Evolutionary conservation across 1,140 invertebrate genomes (phyloP), one percentile per base, ranked within the genome.

Genomic region (Scaptodrosophila lebanonensis): DNA sequence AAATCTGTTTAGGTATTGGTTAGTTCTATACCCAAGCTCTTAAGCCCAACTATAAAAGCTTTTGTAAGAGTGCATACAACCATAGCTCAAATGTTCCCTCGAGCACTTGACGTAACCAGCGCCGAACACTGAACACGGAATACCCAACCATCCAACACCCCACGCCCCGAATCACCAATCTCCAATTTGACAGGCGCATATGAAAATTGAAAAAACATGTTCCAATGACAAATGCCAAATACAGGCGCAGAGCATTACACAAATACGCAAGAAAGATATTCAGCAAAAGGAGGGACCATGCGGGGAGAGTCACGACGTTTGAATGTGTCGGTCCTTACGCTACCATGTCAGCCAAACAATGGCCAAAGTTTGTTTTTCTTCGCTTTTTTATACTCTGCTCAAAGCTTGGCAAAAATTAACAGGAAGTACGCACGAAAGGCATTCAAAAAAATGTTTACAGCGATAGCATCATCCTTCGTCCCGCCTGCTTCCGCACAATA

Each of bases 141-240:
- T n/a, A n/a, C n/a, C n/a, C n/a, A n/a, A 57, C 54, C 66, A 66
- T 75, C 76, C 44, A 57, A 50, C 32, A 40, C 47, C 43, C 8
- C 15, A 35, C 35, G n/a, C 25, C 7, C 9, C 25, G 43, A 3
- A 11, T n/a, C 13, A 30, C 16, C 49, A 42, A 42, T 49, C 25
- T 9, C 15, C 42, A 36, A 56, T n/a, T n/a, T n/a, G n/a, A n/a
- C n/a, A n/a, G n/a, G 68, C 35, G 27, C 36, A 18, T 51, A 39
- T 44, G 47, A 57, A 79, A 77, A 77, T 77, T 79, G 73, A 64
- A 77, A 79, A 77, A 73, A 52, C 75, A 54, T 79, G 68, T 76
- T 51, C 13, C 39, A 44, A 45, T 50, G 48, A 35, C 30, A 64
- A 71, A 60, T 60, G 72, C 32, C 62, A 68, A 53, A 61, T 44